phyloP scores from a whole-genome alignment of 2,113 vertebrate genomes.

The Penelope pileata region DNA sequence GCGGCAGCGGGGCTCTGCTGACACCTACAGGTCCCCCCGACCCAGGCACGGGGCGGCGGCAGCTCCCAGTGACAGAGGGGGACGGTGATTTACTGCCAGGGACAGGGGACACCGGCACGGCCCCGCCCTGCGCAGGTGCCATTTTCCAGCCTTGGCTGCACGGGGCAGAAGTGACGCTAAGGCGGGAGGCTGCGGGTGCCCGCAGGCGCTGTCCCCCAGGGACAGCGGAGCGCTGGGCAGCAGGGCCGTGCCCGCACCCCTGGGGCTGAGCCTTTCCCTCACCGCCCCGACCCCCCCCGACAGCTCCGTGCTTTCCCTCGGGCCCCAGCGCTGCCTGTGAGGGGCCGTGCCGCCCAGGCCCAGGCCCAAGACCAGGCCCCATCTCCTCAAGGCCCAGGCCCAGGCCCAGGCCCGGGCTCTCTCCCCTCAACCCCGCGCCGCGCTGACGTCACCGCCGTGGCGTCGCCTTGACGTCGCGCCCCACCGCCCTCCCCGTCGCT shows the following conservation, averaged over 20 bases:
- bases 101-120: accelerated
- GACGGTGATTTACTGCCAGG: too few species aligned
- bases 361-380: too few species aligned
- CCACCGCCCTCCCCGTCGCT: not conserved
- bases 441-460: not conserved
- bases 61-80: not conserved
- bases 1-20: accelerated
- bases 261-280: too few species aligned
- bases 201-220: too few species aligned
- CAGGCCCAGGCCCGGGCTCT: too few species aligned
- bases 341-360: too few species aligned
- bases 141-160: accelerated
- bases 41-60: not conserved
- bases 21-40: not conserved
- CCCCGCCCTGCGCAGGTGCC: not conserved
- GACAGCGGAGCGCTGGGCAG: too few species aligned
- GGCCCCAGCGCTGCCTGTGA: too few species aligned
- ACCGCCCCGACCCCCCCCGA: too few species aligned
- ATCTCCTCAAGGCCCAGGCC: too few species aligned
- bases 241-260: too few species aligned
- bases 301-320: too few species aligned
- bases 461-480: not conserved
- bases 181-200: not conserved
- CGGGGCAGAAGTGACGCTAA: not conserved
- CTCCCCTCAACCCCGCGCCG: not conserved